These are phyloP conservation scores for Drosophila athabasca DNA, from an alignment of 1,140 invertebrate species.

Conservation along the genomic window DNA sequence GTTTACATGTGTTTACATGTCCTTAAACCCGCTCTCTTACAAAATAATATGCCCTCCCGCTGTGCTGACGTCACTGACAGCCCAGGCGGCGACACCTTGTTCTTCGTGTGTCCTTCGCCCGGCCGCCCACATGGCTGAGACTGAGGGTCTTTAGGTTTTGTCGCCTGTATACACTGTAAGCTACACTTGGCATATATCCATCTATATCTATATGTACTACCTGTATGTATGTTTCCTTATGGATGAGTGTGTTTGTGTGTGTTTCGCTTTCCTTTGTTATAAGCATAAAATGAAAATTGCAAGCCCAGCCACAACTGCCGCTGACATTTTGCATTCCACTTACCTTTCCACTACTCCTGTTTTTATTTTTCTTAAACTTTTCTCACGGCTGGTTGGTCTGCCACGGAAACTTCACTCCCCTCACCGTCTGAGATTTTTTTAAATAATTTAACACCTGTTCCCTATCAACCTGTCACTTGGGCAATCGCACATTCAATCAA, in stretches of 20 bases:
- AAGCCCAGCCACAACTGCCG: constrained; percentile 28
- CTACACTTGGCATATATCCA: constrained; percentile 28
- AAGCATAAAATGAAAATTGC: constrained; percentile 50
- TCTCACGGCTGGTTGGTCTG: too few relatives aligned
- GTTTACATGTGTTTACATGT: constrained; percentile 69
- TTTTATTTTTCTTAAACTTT: not conserved
- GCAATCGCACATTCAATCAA: constrained; percentile 4
- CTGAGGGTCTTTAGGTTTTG: constrained; percentile 53
- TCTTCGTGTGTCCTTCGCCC: constrained; percentile 57
- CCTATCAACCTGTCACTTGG: not conserved
- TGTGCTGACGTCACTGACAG: constrained; percentile 57
- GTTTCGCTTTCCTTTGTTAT: constrained; percentile 23
- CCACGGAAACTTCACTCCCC: not conserved
- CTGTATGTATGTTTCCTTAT: too few relatives aligned
- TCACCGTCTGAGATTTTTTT: not conserved
- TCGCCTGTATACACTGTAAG: constrained; percentile 37
- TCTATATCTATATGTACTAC: not conserved
- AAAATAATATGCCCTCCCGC: constrained; percentile 59
- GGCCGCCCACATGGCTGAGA: constrained; percentile 23
- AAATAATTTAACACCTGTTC: constrained; percentile 25
- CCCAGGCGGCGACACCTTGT: constrained; percentile 40
- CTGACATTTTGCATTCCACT: constrained; percentile 40
- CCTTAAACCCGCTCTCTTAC: constrained; percentile 53
- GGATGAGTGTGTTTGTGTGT: constrained; percentile 16
- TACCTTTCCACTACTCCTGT: constrained; percentile 13